Base-by-base conservation (phyloP, 37 sponge, comb jelly and placozoan genomes). In the Tethya wilhelma region DNA sequence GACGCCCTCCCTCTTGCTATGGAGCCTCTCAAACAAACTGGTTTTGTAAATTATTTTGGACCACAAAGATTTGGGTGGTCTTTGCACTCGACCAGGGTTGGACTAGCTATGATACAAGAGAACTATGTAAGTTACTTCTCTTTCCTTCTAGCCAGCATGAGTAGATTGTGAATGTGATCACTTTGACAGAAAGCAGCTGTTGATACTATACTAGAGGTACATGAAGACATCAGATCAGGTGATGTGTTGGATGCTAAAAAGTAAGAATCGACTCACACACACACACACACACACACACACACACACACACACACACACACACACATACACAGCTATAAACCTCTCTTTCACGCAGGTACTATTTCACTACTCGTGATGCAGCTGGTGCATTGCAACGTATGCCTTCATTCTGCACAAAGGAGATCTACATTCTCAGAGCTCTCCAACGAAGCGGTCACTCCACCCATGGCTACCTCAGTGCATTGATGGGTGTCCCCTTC, bases 1-100 rank as follows among this genome's bases (percentile, higher is more conserved):
- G 22, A 6, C 31, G 44, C 58, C 12, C 36, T 63, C 44, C 26
- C 60, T 37, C 31, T 23, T 1, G 62, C 59, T 38, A 17, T 75
- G 59, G 33, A 67, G 60, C 8, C 34, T 9, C 20, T 76, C 22
- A 68, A 53, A 45, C 64, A 85, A 42, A 64, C 20, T 29, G 87
- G 87, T 25, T 86, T 86, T 71, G 59, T 86, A 4, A 86, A 86
- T 37, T 86, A 86, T 58, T 86, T 78, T 86, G 87, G 87, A 0
- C 64, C 45, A 1, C 87, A 86, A 39, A 23, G 87, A 0, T 86
- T 86, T 59, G 73, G 74, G 1, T 12, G 59, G 11, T 37, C 45
- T 0, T 33, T 67, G 41, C 9, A 29, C 6, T 9, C 39, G 0
- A 64, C 77, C 5, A 59, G 28, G 31, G 58, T 86, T 4, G 80